Evolutionary conservation across 2,888 invertebrate species (phyloP).

Genomic region (Theretra japonica): DNA sequence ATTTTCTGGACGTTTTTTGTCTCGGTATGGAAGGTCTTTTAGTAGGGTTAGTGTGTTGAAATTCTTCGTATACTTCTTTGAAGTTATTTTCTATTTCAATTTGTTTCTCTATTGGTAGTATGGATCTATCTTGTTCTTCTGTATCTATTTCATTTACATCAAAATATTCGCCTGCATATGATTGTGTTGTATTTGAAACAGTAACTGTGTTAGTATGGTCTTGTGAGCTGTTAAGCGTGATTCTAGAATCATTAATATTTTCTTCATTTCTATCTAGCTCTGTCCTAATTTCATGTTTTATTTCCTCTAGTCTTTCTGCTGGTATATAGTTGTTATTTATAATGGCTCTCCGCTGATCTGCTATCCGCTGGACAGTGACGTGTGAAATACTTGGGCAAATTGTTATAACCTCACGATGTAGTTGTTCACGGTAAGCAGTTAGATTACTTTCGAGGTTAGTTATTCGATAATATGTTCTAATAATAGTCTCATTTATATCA

Average conservation of each 20-base stretch:
- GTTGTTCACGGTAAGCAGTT: not conserved
- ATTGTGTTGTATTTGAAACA: too few relatives aligned
- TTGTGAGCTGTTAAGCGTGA: too few relatives aligned
- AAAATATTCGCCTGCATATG: too few relatives aligned
- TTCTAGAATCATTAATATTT: not conserved
- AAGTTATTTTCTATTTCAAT: too few relatives aligned
- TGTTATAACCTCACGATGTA: not conserved
- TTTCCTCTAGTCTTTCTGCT: not conserved
- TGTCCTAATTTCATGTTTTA: not conserved
- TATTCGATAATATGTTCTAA: not conserved
- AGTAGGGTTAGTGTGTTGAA: constrained; percentile 17
- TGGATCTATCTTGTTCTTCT: too few relatives aligned
- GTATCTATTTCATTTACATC: too few relatives aligned
- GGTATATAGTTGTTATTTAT: not conserved
- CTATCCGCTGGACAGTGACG: not conserved
- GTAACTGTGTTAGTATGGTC: too few relatives aligned
- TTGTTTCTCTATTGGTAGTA: too few relatives aligned
- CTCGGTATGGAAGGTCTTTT: constrained; percentile 20
- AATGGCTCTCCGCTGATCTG: not conserved
- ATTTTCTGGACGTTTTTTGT: constrained; percentile 27
- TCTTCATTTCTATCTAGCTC: not conserved
- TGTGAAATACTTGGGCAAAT: not conserved
- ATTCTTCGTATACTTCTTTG: not conserved
- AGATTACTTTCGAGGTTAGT: not conserved
- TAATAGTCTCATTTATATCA: constrained; percentile 8